Conservation (phyloP, 2,797 vertebrate genomes). For the Hafferia zeledoni region DNA sequence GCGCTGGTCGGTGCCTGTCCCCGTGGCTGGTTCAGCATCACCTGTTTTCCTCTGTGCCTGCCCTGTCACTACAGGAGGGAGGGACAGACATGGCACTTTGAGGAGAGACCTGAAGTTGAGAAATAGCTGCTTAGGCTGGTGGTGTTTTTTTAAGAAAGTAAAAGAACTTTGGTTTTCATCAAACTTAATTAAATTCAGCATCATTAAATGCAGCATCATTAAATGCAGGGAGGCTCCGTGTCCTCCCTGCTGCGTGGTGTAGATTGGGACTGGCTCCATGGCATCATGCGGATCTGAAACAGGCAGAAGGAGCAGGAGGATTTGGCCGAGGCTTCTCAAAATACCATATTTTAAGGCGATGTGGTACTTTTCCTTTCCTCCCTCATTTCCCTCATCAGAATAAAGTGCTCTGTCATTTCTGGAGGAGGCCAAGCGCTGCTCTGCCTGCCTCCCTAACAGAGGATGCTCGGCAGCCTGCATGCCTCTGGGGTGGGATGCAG, state of each 20-base stretch:
- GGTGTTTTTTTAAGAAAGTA: not conserved
- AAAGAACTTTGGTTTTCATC: constrained; percentile 11
- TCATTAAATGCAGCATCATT: not conserved
- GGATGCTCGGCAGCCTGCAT: not conserved
- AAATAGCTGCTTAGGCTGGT: not conserved
- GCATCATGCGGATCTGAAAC: not conserved
- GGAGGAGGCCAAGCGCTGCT: not conserved
- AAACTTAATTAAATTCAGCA: constrained; percentile 35
- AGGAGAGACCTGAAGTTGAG: not conserved
- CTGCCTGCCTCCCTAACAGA: not conserved
- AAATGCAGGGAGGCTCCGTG: not conserved
- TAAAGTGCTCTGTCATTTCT: not conserved
- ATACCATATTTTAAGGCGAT: not conserved
- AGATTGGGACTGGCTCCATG: constrained; percentile 1
- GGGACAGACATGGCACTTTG: not conserved
- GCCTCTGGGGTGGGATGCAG: not conserved
- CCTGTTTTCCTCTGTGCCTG: not conserved
- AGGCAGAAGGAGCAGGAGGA: not conserved
- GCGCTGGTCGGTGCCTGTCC: accelerated
- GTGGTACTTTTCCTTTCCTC: constrained; percentile 25
- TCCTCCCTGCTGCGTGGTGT: not conserved
- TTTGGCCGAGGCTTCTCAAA: constrained; percentile 10
- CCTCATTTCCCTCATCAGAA: not conserved
- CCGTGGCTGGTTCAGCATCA: accelerated
- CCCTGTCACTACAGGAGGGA: not conserved